These are phyloP conservation scores for Aleadryas rufinucha DNA, from an alignment of 2,113 vertebrate species.

Conservation along the genomic window DNA sequence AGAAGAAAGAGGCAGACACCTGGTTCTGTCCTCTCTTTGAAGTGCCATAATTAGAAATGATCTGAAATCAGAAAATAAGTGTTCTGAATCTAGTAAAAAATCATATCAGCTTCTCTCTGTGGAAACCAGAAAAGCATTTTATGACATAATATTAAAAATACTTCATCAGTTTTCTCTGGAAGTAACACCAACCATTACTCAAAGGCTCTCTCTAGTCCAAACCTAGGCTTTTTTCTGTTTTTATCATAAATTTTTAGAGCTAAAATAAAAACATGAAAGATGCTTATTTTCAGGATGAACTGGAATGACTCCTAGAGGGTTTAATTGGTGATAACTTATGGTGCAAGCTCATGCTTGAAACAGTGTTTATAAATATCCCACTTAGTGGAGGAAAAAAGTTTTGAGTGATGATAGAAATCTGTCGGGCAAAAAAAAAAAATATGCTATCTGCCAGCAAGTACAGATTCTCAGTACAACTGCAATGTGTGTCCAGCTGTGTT, in stretches of 20 bases:
- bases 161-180: background rate
- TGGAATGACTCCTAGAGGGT: background rate
- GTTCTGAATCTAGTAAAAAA: background rate
- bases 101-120: background rate
- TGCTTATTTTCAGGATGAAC: background rate
- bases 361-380: constrained; percentile 42
- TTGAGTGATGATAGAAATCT: constrained; percentile 20
- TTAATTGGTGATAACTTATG: background rate
- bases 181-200: background rate
- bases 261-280: background rate
- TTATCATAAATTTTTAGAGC: background rate
- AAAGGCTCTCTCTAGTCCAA: background rate
- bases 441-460: background rate
- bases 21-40: background rate
- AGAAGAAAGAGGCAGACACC: background rate
- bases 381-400: background rate
- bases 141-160: background rate
- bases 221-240: background rate
- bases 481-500: background rate
- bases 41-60: background rate
- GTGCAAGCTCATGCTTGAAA: background rate
- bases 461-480: background rate
- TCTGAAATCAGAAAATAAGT: background rate
- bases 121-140: background rate
- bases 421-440: constrained; percentile 12